A percentile compares a stretch with the other conserved stretches of the same genome.
phyloP scores from a whole-genome alignment of 2,888 invertebrate species.

The Lasioglossum morio region DNA sequence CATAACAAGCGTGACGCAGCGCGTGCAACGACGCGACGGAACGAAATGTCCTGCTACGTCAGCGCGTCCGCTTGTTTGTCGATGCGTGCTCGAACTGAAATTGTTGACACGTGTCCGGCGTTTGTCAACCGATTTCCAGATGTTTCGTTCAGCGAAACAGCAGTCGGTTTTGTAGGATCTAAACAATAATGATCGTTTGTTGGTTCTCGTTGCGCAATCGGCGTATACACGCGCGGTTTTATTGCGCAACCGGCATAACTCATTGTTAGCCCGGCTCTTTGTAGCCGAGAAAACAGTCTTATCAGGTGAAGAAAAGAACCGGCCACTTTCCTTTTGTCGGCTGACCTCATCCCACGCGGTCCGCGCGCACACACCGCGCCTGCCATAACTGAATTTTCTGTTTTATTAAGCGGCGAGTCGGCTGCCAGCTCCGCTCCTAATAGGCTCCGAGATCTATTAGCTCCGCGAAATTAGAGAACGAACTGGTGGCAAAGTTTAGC shows the following conservation, averaged over 20 bases:
- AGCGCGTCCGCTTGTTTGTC: conserved; percentile 28
- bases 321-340: conserved; percentile 52
- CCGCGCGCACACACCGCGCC: not conserved
- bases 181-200: conserved; percentile 19
- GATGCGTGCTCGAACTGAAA: not conserved
- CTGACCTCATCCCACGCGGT: conserved; percentile 39
- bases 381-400: conserved; percentile 25
- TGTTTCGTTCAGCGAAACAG: not conserved
- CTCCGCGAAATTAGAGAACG: not conserved
- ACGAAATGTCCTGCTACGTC: conserved; percentile 34
- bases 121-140: conserved; percentile 26
- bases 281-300: conserved; percentile 50
- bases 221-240: conserved; percentile 5
- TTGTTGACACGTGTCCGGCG: conserved; percentile 30
- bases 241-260: conserved; percentile 49
- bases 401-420: conserved; percentile 19
- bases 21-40: conserved; percentile 16
- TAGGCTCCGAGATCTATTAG: conserved; percentile 10
- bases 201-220: conserved; percentile 46
- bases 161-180: not conserved
- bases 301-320: conserved; percentile 56
- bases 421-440: not conserved
- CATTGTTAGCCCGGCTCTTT: conserved; percentile 49
- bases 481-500: not conserved
- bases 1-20: conserved; percentile 27